These are phyloP conservation scores for Zaprionus tsacasi DNA, from an alignment of 1,140 invertebrate species.

Conservation along the genomic window DNA sequence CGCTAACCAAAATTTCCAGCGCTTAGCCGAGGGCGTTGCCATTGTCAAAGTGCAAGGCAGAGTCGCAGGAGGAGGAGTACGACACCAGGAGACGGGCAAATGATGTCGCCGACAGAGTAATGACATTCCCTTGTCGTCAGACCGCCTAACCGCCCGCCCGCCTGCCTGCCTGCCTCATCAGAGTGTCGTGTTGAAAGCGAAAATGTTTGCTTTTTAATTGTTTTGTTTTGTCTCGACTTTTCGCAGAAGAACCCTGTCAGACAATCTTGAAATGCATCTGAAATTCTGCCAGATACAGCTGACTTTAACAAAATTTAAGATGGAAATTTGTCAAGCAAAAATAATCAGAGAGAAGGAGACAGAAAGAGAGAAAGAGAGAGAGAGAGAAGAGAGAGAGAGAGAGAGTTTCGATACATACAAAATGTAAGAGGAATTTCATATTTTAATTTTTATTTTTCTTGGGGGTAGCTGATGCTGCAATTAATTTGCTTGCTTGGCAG, in stretches of 20 bases:
- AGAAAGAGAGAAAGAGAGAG: too few relatives aligned
- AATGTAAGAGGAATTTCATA: constrained; percentile 6
- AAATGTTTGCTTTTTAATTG: constrained; percentile 48
- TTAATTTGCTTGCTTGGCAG: constrained; percentile 44
- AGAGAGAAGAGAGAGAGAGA: too few relatives aligned
- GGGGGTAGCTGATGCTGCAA: constrained; percentile 40
- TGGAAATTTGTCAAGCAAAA: not conserved
- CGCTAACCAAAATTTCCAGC: constrained; percentile 66
- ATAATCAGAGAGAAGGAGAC: too few relatives aligned
- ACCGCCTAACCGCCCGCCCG: not conserved
- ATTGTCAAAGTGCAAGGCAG: constrained; percentile 64
- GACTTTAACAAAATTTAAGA: not conserved
- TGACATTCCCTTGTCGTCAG: constrained; percentile 46
- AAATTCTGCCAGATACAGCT: not conserved
- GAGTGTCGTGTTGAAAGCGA: constrained; percentile 40
- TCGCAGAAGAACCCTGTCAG: not conserved
- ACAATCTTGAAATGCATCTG: not conserved
- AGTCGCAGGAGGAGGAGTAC: constrained; percentile 28
- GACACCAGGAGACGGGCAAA: constrained; percentile 23
- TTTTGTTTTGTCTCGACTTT: constrained; percentile 25
- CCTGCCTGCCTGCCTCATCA: not conserved
- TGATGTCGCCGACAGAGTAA: constrained; percentile 60
- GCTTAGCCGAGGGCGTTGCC: constrained; percentile 56
- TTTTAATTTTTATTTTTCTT: constrained; percentile 23
- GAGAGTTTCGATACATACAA: not conserved